A percentile compares a stretch with the other conserved stretches of the same genome.
These are phyloP conservation scores for Spea bombifrons DNA, from an alignment of 2,113 vertebrate genomes.

Conservation along the genomic window DNA sequence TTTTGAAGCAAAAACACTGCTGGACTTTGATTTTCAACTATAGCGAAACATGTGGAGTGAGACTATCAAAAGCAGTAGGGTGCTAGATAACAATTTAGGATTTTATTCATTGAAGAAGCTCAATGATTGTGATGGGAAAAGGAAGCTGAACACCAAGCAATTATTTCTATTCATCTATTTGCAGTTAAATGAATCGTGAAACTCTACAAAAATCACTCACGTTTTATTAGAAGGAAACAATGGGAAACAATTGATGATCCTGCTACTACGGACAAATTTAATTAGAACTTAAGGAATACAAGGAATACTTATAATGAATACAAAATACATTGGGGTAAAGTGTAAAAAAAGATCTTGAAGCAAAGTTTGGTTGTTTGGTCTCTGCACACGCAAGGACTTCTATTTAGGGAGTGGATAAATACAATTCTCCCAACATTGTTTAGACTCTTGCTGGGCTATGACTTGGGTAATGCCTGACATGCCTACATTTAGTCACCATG, in stretches of 20 bases:
- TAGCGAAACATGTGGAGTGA: conserved; percentile 5
- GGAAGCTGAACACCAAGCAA: not conserved
- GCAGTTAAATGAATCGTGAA: conserved; percentile 1
- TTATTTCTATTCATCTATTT: conserved; percentile 6
- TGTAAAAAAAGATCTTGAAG: no score
- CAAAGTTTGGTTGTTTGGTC: no score
- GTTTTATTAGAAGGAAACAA: not conserved
- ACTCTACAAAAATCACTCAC: not conserved
- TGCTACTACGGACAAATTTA: not conserved
- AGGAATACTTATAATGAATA: no score
- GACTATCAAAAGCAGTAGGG: conserved; percentile 5
- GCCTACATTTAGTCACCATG: no score
- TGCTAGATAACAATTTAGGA: conserved; percentile 15
- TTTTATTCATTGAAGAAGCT: conserved; percentile 23
- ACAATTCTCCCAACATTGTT: no score
- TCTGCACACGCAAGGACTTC: no score
- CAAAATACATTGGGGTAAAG: no score
- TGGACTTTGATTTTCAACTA: conserved; percentile 12
- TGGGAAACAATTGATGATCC: not conserved
- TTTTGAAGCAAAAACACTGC: not conserved
- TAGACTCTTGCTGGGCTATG: no score
- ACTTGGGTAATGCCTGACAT: no score
- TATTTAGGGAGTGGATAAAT: no score
- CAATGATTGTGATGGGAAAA: conserved; percentile 15
- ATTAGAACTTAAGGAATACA: no score